Base-by-base conservation (phyloP, 2,888 invertebrate species). In the Thymelicus sylvestris region DNA sequence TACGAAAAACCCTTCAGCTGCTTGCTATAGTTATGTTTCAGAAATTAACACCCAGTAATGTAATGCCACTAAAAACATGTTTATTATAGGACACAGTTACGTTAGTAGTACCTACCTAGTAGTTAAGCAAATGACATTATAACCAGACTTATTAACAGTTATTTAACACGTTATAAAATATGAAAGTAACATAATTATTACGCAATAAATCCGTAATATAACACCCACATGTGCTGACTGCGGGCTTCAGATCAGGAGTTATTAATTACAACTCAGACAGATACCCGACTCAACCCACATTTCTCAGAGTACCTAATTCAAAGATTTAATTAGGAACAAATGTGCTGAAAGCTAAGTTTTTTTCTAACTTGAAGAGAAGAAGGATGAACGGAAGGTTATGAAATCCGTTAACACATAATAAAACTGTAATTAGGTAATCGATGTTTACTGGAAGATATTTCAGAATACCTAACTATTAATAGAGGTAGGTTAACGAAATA, bases 271-370 rank as follows among this genome's bases (percentile, higher is more conserved):
- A 77, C 74, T 81, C 85, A 83, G 85, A 81, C 85, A 83, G 85
- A 87, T 86, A 87, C 84, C 84, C 85, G 87, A 84, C 79, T 77
- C 79, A 77, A 79, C 78, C 77, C 79, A 76, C 48, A 41, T 39
- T 88, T 88, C 89, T 83, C 88, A 87, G 84, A 82, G 83, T 89
- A n/a, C n/a, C n/a, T n/a, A 89, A 89, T 88, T 91, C 91, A 90
- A 85, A 86, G 81, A 77, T 80, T 83, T 91, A 91, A 91, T 91
- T 91, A 86, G 89, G 79, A 91, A 89, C 91, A 91, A 91, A 91
- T 91, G 91, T 91, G 82, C 78, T 83, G 81, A 80, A 73, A 76
- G 74, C 67, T 41, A 63, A 69, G 62, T 67, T 79, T 77, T 77
- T 75, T 80, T 79, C 8, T 44, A 12, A 44, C 44, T 31, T 31